Conservation (phyloP, 2,888 invertebrate species). For the Drosophila histrio region DNA sequence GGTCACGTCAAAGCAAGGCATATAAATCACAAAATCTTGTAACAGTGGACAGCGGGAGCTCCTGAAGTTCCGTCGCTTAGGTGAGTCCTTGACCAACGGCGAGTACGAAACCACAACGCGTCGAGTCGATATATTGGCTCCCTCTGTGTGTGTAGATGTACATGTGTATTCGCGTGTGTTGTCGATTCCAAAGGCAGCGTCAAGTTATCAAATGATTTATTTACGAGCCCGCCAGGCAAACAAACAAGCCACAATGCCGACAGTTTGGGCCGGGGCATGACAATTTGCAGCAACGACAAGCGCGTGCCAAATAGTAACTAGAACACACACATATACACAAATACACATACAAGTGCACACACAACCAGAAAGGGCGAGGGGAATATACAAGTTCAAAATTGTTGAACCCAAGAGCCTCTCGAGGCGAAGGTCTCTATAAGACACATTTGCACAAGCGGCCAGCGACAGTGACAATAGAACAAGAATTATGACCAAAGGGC, state of each 20-base stretch:
- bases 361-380: neutral
- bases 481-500: conserved; percentile 62
- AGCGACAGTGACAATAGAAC: conserved; percentile 52
- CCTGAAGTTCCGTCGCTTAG: conserved; percentile 45
- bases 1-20: conserved; percentile 70
- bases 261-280: conserved; percentile 33
- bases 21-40: conserved; percentile 78
- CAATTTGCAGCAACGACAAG: conserved; percentile 61
- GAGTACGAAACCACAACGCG: conserved; percentile 32
- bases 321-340: conserved; percentile 4
- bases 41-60: conserved; percentile 59
- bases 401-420: conserved; percentile 58
- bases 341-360: neutral
- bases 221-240: conserved; percentile 74
- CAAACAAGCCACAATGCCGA: conserved; percentile 64
- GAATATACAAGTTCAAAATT: conserved; percentile 61
- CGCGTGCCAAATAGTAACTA: conserved; percentile 59
- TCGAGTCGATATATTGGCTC: conserved; percentile 30
- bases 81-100: conserved; percentile 70
- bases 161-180: conserved; percentile 18
- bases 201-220: conserved; percentile 79
- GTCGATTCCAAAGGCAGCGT: conserved; percentile 57
- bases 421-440: conserved; percentile 38
- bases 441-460: conserved; percentile 47
- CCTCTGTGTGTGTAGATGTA: conserved; percentile 4